Evolutionary conservation across 1,140 invertebrate genomes (phyloP).

Genomic region (Procambarus virginalis): DNA sequence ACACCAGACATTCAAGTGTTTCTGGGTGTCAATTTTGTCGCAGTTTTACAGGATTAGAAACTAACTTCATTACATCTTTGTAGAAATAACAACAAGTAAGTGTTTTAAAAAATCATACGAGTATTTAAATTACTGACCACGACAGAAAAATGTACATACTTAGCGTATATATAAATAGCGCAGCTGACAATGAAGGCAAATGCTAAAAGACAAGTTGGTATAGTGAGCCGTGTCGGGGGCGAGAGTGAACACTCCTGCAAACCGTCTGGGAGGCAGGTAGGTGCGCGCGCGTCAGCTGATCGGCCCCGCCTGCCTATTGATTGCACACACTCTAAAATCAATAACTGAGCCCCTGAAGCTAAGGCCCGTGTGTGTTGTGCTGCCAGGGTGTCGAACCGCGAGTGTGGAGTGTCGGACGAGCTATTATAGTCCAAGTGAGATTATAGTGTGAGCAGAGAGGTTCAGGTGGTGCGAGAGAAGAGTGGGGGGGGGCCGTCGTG

Average conservation of each 20-base stretch:
- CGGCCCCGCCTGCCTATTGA: slow-evolving; percentile 64
- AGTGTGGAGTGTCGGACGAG: slow-evolving; percentile 58
- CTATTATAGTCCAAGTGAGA: slow-evolving; percentile 34
- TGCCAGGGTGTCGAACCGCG: slow-evolving; percentile 63
- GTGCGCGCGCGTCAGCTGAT: slow-evolving; percentile 66
- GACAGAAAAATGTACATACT: too few species aligned
- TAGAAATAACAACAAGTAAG: too few species aligned
- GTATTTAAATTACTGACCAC: too few species aligned
- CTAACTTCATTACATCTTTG: too few species aligned
- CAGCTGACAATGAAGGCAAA: too few species aligned
- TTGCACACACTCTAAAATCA: slow-evolving; percentile 63
- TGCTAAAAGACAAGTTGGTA: too few species aligned
- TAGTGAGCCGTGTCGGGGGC: too few species aligned
- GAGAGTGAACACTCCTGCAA: neutral
- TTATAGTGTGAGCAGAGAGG: slow-evolving; percentile 24
- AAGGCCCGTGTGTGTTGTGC: slow-evolving; percentile 63
- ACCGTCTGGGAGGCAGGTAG: slow-evolving; percentile 20
- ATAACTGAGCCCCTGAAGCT: slow-evolving; percentile 64
- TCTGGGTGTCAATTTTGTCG: too few species aligned
- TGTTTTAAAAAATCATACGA: too few species aligned
- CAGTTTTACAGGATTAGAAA: too few species aligned
- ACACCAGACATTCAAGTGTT: too few species aligned
- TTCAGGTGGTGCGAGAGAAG: slow-evolving; percentile 3
- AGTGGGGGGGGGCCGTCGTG: neutral
- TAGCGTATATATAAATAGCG: too few species aligned